These are phyloP conservation scores for Ambastaia sidthimunki DNA, from an alignment of 2,797 vertebrate species.

Conservation along the genomic window DNA sequence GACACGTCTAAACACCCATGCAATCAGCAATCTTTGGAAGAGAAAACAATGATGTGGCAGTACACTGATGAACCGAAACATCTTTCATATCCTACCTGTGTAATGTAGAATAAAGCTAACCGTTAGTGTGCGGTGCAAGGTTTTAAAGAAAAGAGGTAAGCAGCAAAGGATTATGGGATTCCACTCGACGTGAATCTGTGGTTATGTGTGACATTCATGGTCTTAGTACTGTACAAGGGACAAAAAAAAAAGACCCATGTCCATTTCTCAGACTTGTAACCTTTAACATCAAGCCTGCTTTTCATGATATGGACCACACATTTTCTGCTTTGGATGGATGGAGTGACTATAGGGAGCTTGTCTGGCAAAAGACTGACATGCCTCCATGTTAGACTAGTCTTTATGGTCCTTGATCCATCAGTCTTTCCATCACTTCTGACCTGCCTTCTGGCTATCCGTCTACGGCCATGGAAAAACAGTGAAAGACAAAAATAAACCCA, in stretches of 20 bases:
- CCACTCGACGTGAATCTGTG: not conserved
- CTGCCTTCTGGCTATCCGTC: constrained; percentile 1
- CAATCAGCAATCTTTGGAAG: constrained; percentile 34
- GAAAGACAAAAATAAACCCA: constrained; percentile 24
- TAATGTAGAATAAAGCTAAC: constrained; percentile 34
- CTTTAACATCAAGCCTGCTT: not conserved
- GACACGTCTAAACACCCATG: constrained; percentile 22
- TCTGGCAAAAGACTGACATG: constrained; percentile 1
- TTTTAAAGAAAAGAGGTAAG: constrained; percentile 1
- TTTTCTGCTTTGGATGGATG: constrained; percentile 7
- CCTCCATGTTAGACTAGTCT: constrained; percentile 11
- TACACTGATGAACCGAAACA: not conserved
- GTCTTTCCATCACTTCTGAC: constrained; percentile 28
- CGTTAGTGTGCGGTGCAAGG: constrained; percentile 17
- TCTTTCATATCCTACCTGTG: not conserved
- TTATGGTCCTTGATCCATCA: constrained; percentile 26
- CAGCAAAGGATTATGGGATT: constrained; percentile 30
- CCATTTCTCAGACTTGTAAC: not conserved
- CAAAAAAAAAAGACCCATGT: constrained; percentile 23
- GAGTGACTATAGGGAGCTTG: not conserved
- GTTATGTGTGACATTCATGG: constrained; percentile 27
- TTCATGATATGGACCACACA: not conserved
- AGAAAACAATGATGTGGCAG: constrained; percentile 8
- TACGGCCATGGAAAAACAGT: constrained; percentile 32
- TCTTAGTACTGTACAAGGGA: not conserved